Evolutionary conservation across 2,797 vertebrate genomes (phyloP).

Genomic region (Lacerta viridis): DNA sequence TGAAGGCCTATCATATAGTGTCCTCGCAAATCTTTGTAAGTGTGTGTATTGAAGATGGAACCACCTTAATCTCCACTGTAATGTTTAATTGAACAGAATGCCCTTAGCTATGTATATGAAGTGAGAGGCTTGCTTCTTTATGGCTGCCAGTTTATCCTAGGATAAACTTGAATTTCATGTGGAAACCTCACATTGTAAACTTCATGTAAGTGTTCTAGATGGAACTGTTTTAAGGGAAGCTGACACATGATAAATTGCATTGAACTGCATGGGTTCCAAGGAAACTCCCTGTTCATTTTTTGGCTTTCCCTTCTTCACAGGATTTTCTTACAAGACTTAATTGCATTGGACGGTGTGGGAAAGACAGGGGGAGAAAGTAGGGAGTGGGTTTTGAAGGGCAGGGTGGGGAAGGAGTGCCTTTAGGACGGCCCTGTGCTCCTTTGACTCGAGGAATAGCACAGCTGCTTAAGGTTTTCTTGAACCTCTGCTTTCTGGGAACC

Average conservation of each 20-base stretch:
- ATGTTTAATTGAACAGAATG: background rate
- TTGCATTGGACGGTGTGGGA: background rate
- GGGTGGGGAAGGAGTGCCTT: background rate
- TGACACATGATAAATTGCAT: background rate
- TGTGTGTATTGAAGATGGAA: background rate
- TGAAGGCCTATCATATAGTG: background rate
- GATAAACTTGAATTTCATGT: background rate
- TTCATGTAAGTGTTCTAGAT: background rate
- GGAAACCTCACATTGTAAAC: background rate
- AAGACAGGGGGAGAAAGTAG: background rate
- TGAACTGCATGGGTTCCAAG: background rate
- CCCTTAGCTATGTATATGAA: background rate
- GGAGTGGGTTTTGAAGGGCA: slow-evolving; percentile 7
- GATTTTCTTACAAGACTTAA: slow-evolving; percentile 8
- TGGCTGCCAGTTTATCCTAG: background rate
- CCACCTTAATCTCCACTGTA: background rate
- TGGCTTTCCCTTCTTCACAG: slow-evolving; percentile 1
- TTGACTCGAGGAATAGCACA: background rate
- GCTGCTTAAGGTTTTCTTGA: background rate
- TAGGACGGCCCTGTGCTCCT: background rate
- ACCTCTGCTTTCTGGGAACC: background rate
- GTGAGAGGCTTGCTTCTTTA: background rate
- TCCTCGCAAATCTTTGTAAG: background rate
- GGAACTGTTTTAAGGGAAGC: background rate
- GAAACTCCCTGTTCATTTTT: slow-evolving; percentile 11